These are phyloP conservation scores for Diogma glabrata DNA, from an alignment of 2,888 invertebrate species.

Conservation along the genomic window DNA sequence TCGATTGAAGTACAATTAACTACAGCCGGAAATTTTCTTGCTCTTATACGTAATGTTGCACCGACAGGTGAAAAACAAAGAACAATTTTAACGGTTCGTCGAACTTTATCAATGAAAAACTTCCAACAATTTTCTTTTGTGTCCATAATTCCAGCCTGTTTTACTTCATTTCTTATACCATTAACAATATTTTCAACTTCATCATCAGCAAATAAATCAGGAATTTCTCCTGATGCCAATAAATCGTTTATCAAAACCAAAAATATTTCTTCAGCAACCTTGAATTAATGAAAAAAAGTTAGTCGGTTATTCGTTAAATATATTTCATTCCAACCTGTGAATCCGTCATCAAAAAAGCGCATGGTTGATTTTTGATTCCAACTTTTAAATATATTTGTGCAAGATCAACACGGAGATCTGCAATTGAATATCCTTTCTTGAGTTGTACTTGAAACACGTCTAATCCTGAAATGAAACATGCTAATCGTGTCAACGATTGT, in stretches of 20 bases:
- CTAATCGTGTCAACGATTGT: constrained; percentile 77
- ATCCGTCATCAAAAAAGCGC: constrained; percentile 86
- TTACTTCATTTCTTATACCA: constrained; percentile 64
- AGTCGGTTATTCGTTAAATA: not conserved
- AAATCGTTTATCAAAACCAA: constrained; percentile 87
- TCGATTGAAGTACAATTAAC: constrained; percentile 88
- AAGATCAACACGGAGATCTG: constrained; percentile 63
- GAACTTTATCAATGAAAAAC: constrained; percentile 84
- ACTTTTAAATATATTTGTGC: constrained; percentile 73
- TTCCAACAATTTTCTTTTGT: constrained; percentile 90
- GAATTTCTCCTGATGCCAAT: constrained; percentile 87
- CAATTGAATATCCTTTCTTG: constrained; percentile 75
- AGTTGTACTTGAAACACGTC: constrained; percentile 91
- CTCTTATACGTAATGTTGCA: constrained; percentile 70
- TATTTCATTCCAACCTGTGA: constrained; percentile 48
- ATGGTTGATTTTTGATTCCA: constrained; percentile 73
- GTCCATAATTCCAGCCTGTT: constrained; percentile 70
- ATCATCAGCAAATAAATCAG: constrained; percentile 81
- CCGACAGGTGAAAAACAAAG: constrained; percentile 94
- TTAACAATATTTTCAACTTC: constrained; percentile 78
- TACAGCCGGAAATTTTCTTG: constrained; percentile 87
- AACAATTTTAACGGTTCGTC: constrained; percentile 52
- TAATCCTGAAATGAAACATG: constrained; percentile 79
- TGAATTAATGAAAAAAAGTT: not conserved
- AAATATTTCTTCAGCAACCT: constrained; percentile 76